A percentile compares a stretch with the other conserved stretches of the same genome.
Conservation (phyloP, 2,113 vertebrate genomes). For the Podarcis raffonei region DNA sequence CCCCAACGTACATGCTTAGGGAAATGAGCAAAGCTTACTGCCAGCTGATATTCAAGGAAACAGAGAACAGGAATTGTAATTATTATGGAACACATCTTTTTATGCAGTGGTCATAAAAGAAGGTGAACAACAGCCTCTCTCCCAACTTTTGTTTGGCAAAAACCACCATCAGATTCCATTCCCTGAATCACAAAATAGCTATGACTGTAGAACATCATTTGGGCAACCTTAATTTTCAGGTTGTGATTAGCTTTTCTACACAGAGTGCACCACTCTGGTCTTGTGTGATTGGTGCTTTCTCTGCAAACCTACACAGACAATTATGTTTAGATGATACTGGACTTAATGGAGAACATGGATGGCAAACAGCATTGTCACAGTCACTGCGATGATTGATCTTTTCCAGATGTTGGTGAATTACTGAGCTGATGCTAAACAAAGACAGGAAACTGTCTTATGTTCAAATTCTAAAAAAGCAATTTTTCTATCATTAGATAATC, state of each 20-base stretch:
- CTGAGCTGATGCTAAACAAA: not conserved
- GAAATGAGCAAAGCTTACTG: conserved; percentile 62
- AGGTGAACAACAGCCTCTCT: not conserved
- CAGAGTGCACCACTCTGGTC: not conserved
- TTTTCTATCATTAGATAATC: not conserved
- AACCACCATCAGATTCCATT: not conserved
- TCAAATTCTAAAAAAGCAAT: not conserved
- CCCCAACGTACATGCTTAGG: conserved; percentile 58
- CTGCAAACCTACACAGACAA: not conserved
- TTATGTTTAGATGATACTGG: not conserved
- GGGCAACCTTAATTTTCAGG: not conserved
- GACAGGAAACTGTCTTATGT: not conserved
- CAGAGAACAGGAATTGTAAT: conserved; percentile 50
- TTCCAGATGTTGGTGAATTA: not conserved
- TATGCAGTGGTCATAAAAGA: conserved; percentile 14
- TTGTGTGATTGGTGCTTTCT: not conserved
- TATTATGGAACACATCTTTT: conserved; percentile 59
- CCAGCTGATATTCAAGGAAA: conserved; percentile 54
- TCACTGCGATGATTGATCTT: not conserved
- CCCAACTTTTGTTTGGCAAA: not conserved
- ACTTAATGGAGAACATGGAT: not conserved
- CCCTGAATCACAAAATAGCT: not conserved
- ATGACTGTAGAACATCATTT: not conserved
- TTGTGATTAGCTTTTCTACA: not conserved
- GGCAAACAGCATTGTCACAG: not conserved